These are phyloP conservation scores for Eretmochelys imbricata DNA, from an alignment of 2,113 vertebrate species.

Conservation along the genomic window DNA sequence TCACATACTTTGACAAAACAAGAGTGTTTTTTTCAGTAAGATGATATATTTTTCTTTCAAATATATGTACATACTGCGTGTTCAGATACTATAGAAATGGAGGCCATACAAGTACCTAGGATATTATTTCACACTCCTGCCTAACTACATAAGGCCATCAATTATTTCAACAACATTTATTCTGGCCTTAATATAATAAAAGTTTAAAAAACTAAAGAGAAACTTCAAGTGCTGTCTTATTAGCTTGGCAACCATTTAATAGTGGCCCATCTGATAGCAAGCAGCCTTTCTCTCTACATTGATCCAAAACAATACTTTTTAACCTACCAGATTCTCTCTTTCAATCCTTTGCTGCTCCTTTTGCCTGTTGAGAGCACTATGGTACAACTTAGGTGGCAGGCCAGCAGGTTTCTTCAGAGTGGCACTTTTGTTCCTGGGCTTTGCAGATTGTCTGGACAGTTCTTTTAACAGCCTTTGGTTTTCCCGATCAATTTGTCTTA, in stretches of 20 bases:
- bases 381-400: conserved; percentile 76
- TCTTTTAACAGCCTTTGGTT: conserved; percentile 91
- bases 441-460: conserved; percentile 82
- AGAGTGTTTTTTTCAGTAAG: too few species aligned
- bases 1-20: not conserved
- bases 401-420: conserved; percentile 60
- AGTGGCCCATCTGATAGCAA: not conserved
- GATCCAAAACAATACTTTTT: not conserved
- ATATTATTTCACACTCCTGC: not conserved
- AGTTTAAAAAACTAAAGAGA: not conserved
- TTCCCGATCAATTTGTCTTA: conserved; percentile 89
- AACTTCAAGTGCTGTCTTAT: not conserved
- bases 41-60: not conserved
- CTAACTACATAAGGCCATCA: not conserved
- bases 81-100: not conserved
- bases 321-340: conserved; percentile 92
- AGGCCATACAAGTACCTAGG: not conserved
- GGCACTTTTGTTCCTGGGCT: conserved; percentile 65
- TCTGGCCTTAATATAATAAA: not conserved
- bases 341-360: conserved; percentile 92
- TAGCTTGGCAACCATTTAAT: not conserved
- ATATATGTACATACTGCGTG: not conserved
- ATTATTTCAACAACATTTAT: not conserved
- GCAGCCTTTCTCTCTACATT: not conserved
- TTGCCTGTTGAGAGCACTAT: conserved; percentile 91